Percentiles rank a stretch among this genome's conserved stretches.
Evolutionary conservation across 2,113 vertebrate genomes (phyloP).

Genomic region (Heteronetta atricapilla): DNA sequence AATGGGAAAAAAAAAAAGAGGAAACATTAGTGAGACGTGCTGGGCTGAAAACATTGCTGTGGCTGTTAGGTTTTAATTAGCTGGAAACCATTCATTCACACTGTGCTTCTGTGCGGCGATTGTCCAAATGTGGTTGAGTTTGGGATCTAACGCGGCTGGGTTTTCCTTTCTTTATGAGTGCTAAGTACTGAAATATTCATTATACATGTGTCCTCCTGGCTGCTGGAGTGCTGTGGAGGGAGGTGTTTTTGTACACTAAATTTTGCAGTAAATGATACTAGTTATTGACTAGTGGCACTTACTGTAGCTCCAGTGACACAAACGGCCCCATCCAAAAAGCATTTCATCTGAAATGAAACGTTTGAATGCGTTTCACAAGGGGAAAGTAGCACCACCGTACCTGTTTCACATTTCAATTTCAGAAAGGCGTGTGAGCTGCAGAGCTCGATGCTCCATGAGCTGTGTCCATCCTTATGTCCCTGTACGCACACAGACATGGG

Average conservation of each 20-base stretch:
- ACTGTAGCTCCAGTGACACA: not conserved
- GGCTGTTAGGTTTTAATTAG: slow-evolving; percentile 24
- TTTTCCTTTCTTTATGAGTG: not conserved
- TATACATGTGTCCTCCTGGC: not conserved
- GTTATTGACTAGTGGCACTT: not conserved
- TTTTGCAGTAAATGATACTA: not conserved
- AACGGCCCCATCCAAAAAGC: not conserved
- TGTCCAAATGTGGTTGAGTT: not conserved
- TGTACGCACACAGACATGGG: not conserved
- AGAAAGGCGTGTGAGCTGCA: not conserved
- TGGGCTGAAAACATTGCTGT: not conserved
- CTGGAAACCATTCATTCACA: not conserved
- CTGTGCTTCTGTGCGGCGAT: not conserved
- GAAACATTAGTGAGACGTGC: not conserved
- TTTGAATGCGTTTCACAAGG: not conserved
- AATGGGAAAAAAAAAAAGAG: not conserved
- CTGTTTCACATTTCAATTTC: not conserved
- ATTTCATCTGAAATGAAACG: not conserved
- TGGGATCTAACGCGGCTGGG: not conserved
- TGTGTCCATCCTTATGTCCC: rapidly evolving
- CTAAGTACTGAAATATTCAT: not conserved
- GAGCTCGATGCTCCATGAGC: not conserved
- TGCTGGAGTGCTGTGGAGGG: not conserved
- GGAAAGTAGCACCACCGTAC: not conserved
- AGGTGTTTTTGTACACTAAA: not conserved